Conservation (phyloP, 37 sponge, comb jelly and placozoan species). For the Oopsacas minuta region DNA sequence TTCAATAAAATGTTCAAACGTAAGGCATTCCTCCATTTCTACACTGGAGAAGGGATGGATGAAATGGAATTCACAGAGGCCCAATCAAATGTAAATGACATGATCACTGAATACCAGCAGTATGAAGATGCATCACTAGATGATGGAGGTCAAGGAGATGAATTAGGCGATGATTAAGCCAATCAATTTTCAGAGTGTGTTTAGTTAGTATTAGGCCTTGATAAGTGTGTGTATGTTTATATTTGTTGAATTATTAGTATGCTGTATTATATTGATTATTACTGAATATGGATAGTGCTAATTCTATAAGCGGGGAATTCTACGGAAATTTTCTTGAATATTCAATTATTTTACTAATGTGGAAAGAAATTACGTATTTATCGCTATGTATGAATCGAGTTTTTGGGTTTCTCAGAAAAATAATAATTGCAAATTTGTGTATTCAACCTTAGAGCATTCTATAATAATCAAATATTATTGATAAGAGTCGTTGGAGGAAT, state of each 20-base stretch:
- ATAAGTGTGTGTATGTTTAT: not conserved
- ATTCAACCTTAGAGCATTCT: too few relatives aligned
- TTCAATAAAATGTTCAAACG: slow-evolving; percentile 99
- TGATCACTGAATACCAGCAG: slow-evolving; percentile 99
- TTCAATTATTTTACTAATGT: too few relatives aligned
- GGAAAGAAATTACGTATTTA: too few relatives aligned
- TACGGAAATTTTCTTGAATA: too few relatives aligned
- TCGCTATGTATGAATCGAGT: too few relatives aligned
- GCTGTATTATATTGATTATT: not conserved
- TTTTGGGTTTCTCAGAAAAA: too few relatives aligned
- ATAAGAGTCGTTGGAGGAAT: too few relatives aligned
- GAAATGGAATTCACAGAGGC: slow-evolving; percentile 99
- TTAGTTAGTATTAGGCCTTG: not conserved
- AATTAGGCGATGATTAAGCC: slow-evolving; percentile 51
- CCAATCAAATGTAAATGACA: slow-evolving; percentile 98
- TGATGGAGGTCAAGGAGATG: slow-evolving; percentile 90
- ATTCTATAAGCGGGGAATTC: too few relatives aligned
- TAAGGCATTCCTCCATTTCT: slow-evolving; percentile 99
- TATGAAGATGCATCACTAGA: slow-evolving; percentile 99
- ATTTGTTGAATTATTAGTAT: not conserved
- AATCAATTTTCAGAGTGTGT: not conserved
- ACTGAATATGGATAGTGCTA: too few relatives aligned
- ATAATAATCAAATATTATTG: too few relatives aligned
- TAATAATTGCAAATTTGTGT: too few relatives aligned
- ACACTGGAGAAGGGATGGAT: slow-evolving; percentile 94